A percentile compares a stretch with the other conserved stretches of the same genome.
phyloP scores from a whole-genome alignment of 2,113 vertebrate genomes.

The Sterrhoptilus dennistouni region DNA sequence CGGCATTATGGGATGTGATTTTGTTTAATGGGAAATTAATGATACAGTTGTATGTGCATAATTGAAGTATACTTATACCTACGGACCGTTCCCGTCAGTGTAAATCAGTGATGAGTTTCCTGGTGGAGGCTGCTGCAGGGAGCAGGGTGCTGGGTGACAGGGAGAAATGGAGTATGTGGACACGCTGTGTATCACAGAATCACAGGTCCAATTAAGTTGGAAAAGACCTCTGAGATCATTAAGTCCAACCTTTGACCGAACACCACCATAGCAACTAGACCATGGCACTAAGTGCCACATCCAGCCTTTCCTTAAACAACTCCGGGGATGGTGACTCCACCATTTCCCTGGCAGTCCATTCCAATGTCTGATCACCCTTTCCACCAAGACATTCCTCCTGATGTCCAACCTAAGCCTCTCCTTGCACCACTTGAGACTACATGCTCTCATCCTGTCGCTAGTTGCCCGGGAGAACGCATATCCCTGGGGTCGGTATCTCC shows the following conservation, averaged over 20 bases:
- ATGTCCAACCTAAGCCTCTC: neutral
- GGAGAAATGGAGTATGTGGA: accelerated
- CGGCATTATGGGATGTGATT: neutral
- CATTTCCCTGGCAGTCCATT: neutral
- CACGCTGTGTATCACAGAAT: accelerated
- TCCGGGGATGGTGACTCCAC: neutral
- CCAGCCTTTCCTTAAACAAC: neutral
- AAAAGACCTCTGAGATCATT: neutral
- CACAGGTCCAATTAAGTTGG: neutral
- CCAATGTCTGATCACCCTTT: neutral
- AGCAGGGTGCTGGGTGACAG: neutral
- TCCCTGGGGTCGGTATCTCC: neutral
- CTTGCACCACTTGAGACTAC: neutral
- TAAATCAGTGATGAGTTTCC: neutral
- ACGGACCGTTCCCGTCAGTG: accelerated
- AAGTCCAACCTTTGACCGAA: neutral
- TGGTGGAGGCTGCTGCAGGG: neutral
- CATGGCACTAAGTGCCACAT: neutral
- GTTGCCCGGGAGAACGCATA: accelerated
- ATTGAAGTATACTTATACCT: neutral
- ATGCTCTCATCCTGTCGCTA: neutral
- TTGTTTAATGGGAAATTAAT: neutral
- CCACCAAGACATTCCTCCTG: neutral
- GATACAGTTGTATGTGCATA: neutral
- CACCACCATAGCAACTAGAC: neutral